Evolutionary conservation across 2,113 vertebrate genomes (phyloP), one percentile per base, ranked within the genome.

Genomic region (Connochaetes taurinus): DNA sequence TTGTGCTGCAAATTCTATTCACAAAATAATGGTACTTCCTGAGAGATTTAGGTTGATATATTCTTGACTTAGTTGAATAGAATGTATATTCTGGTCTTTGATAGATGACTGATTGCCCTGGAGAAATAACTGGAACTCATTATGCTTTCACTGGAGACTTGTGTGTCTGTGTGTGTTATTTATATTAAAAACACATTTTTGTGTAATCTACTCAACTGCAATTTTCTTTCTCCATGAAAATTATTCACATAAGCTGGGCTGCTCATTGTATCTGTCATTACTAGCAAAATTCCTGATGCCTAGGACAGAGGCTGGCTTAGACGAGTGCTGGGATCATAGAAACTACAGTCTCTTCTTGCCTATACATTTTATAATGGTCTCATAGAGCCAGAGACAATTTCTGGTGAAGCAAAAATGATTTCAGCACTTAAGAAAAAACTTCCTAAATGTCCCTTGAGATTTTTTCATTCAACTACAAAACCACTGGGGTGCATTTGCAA

Each of bases 101-200:
- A 85, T 60, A 87, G 81, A 52, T 95, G 71, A 86, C 80, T 86
- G 82, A 94, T 82, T 53, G 19, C 40, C 50, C 52, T 80, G 5
- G 62, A 45, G 52, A 97, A 95, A 74, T 92, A 84, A 95, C 40
- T 62, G 81, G 87, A 58, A 80, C 47, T 92, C 64, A 92, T 90
- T 92, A 85, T 52, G 62, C 47, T 86, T 97, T 95, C 91, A 76
- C 16, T 92, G 58, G 27, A 96, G 81, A 60, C 23, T 31, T 71
- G 8, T 60, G 12, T 55, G 76, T n/a, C 43, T n/a, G 8, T 87
- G 53, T 90, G 25, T 93, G 14, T 84, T 88, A 36, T 93, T 95
- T 96, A 90, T 71, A 92, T 94, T 93, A 85, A 94, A 96, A 97
- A 89, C 64, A 90, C 62, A 97, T 90, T 93, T 93, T 27, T 85